Evolutionary conservation across 1,140 invertebrate genomes (phyloP), one percentile per base, ranked within the genome.

Genomic region (Halyomorpha halys): DNA sequence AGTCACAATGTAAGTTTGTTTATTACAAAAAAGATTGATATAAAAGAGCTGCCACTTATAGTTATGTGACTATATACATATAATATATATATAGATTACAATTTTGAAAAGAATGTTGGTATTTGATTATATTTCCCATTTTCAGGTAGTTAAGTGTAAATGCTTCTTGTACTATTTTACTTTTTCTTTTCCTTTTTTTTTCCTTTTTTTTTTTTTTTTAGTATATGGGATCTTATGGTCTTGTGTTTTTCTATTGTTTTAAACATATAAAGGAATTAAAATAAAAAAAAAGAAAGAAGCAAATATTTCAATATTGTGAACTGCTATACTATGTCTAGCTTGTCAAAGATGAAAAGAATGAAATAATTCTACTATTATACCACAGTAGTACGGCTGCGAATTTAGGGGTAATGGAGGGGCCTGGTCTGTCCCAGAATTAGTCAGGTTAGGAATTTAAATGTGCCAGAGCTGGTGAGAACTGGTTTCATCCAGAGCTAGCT

Each of bases 111-210:
- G 47, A 62, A 53, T 60, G 16, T 21, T 60, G n/a, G n/a, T 21
- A 39, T 21, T 60, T 60, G 25, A 60, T 39, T 60, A 39, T 56
- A 65, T 64, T 66, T 68, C 56, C 63, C 60, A 54, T 56, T 68
- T 61, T 68, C 67, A 45, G 62, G 67, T 68, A 68, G 67, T 66
- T 68, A 62, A 66, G 62, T 68, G 67, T 68, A 68, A 62, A 60
- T 60, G 64, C 62, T 65, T 66, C 64, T 62, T 56, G 53, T 56
- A 56, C 18, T 56, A 61, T 67, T 64, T 51, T 67, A 39, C 23
- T 65, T 45, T 65, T 39, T 39, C 34, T 39, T 39, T 39, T 39
- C 34, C 34, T 39, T 39, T 39, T 39, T 39, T 39, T 30, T 30
- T 39, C 11, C 13, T 39, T 39, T 39, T 60, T 65, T 67, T 30